phyloP scores from a whole-genome alignment of 2,797 vertebrate genomes.

The Alfaro cultratus region DNA sequence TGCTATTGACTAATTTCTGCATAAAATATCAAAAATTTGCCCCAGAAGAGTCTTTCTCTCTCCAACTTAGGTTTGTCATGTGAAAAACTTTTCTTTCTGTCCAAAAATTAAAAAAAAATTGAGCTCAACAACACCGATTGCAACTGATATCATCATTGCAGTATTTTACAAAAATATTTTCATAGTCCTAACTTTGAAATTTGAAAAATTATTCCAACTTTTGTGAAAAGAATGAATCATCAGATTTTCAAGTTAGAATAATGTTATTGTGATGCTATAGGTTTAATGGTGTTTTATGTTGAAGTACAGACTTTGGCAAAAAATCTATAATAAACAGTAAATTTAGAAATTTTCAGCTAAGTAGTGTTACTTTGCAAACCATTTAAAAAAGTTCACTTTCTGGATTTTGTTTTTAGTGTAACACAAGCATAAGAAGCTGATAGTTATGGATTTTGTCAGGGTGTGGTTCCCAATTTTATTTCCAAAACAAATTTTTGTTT shows the following conservation, averaged over 20 bases:
- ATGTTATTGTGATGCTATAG: background rate
- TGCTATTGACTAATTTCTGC: background rate
- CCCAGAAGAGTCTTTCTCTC: background rate
- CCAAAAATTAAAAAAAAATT: background rate
- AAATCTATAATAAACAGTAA: background rate
- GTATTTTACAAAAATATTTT: background rate
- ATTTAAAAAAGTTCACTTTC: background rate
- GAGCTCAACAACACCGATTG: background rate
- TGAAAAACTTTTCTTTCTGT: background rate
- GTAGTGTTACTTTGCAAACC: background rate
- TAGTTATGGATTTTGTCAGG: background rate
- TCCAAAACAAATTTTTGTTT: background rate
- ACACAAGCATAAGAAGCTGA: background rate
- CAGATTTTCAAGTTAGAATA: background rate
- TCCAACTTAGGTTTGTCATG: background rate
- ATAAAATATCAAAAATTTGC: background rate
- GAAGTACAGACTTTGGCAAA: background rate
- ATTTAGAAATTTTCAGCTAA: background rate
- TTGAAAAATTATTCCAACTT: background rate
- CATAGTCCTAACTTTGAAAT: background rate
- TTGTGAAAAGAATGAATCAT: background rate
- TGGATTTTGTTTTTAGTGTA: background rate
- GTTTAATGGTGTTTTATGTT: background rate
- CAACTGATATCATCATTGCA: background rate
- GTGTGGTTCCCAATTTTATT: background rate